These are phyloP conservation scores for Catocala nupta DNA, from an alignment of 2,888 invertebrate species.

Conservation along the genomic window DNA sequence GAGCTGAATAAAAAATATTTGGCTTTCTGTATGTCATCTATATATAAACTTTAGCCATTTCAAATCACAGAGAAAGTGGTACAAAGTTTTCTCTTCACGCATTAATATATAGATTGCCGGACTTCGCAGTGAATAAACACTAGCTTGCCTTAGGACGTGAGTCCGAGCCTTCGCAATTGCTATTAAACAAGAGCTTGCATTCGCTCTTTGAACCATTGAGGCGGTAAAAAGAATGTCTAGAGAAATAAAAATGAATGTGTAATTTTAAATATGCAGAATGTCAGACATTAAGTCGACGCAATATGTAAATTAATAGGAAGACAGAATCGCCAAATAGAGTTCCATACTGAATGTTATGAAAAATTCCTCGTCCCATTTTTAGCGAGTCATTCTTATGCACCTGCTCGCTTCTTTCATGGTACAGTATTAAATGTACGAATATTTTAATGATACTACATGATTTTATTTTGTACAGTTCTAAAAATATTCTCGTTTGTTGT, in stretches of 20 bases:
- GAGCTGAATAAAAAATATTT: no score
- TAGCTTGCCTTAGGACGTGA: no score
- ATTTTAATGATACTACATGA: conserved; percentile 11
- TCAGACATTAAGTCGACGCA: conserved; percentile 19
- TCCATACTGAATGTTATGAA: conserved; percentile 46
- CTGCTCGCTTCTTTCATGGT: conserved; percentile 26
- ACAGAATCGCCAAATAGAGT: conserved; percentile 34
- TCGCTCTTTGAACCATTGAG: no score
- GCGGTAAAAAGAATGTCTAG: neutral
- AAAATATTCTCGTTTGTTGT: conserved; percentile 6
- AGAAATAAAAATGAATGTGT: conserved; percentile 1
- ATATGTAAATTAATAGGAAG: conserved; percentile 37
- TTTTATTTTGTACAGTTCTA: neutral
- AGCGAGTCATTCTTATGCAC: conserved; percentile 38
- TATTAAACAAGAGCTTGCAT: no score
- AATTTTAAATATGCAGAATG: conserved; percentile 4
- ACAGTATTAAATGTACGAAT: conserved; percentile 16
- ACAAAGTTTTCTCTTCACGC: no score
- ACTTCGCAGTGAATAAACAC: no score
- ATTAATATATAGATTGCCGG: no score
- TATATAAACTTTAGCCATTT: no score
- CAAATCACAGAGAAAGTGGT: no score
- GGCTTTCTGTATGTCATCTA: no score
- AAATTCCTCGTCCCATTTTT: conserved; percentile 40
- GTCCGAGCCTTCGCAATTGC: no score